Evolutionary conservation across 2,113 vertebrate genomes (phyloP), one percentile per base, ranked within the genome.

Genomic region (Hypocryptadius cinnamomeus): DNA sequence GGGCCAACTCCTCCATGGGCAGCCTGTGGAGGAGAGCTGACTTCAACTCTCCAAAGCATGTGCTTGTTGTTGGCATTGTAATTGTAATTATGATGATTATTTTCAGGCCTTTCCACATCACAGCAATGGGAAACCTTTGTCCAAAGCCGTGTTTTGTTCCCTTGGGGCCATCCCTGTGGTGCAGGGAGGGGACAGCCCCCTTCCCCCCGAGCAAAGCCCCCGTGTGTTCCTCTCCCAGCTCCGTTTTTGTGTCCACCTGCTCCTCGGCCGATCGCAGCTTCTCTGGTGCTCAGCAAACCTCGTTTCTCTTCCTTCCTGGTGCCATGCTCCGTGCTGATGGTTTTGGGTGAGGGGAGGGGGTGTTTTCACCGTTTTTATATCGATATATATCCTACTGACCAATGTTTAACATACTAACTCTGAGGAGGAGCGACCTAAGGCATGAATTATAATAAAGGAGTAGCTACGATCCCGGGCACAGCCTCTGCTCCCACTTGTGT

Each of bases 381-480:
- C 96, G 71, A 95, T 96, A 94, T 95, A 95, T 96, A 94, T 94
- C 93, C 93, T 94, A 94, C 94, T 92, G 92, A 94, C 59, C 83
- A 95, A 50, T 95, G 90, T 97, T 92, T 95, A 95, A 94, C 89
- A 33, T 93, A 95, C 95, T 96, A 96, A 96, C 92, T 93, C 93
- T 93, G 94, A 91, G 95, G 89, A 93, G 94, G 95, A 93, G 82
- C 88, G 25, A 87, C 90, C 15, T 92, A 95, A 95, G 33, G 92
- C 96, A 95, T 96, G 95, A 95, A 87, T 74, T 96, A 95, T 96
- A 97, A 97, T 97, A 97, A 97, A 97, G 92, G 93, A 97, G 92
- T 97, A 96, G 94, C 95, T 96, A 94, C 78, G 15, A 96, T 39
- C 93, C 92, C 17, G 27, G 85, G 89, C 12, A 7, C 85, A 83